phyloP scores from a whole-genome alignment of 2,797 vertebrate genomes.

The Chromis chromis region DNA sequence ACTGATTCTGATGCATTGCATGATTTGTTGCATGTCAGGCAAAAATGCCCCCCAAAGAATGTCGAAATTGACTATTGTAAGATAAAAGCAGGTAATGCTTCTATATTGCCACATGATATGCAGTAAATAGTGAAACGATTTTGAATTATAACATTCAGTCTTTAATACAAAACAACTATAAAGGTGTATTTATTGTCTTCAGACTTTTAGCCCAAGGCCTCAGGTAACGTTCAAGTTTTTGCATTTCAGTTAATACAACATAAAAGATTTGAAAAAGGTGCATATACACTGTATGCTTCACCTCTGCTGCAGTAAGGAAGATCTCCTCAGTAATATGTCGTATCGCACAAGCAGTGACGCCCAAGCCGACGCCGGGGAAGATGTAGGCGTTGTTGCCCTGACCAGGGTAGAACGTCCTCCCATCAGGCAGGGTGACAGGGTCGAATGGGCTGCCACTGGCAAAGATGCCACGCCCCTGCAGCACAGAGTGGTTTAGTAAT shows the following conservation, averaged over 20 bases:
- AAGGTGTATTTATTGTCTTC: no score
- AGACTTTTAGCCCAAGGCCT: no score
- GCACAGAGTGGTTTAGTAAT: neutral
- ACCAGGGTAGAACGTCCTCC: slow-evolving; percentile 90
- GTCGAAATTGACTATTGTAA: no score
- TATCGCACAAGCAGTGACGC: slow-evolving; percentile 87
- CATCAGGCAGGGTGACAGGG: slow-evolving; percentile 90
- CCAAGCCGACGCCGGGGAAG: slow-evolving; percentile 95
- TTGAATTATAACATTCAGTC: no score
- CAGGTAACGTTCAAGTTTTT: no score
- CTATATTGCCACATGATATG: neutral
- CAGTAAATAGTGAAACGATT: no score
- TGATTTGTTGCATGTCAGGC: no score
- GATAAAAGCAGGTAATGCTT: neutral
- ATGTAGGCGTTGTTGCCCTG: slow-evolving; percentile 99
- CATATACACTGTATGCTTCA: slow-evolving; percentile 60
- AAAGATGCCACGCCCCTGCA: slow-evolving; percentile 93
- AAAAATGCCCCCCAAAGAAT: no score
- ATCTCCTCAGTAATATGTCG: slow-evolving; percentile 88
- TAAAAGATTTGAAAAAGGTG: neutral
- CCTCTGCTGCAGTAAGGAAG: slow-evolving; percentile 95
- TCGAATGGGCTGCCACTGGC: slow-evolving; percentile 98
- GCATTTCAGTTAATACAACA: neutral
- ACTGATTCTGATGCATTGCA: no score
- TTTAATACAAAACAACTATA: no score